A percentile compares a stretch with the other conserved stretches of the same genome.
Conservation (phyloP, 2,113 vertebrate genomes). For the Eudyptes chrysolophus region DNA sequence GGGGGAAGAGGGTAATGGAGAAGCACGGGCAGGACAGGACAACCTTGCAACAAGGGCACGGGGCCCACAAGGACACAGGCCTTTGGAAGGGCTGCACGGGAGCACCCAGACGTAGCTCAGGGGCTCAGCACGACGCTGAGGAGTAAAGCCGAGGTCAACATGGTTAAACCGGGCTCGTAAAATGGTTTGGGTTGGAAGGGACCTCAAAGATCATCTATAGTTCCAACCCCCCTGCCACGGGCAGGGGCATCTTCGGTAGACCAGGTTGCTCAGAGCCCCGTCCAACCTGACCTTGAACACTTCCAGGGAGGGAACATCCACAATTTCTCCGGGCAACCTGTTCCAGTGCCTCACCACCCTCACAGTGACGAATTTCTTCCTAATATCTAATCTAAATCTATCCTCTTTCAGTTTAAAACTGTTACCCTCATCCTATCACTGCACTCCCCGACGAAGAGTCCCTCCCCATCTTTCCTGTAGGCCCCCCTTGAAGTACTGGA, state of each 20-base stretch:
- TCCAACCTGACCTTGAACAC: neutral
- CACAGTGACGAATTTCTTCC: neutral
- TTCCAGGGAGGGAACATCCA: neutral
- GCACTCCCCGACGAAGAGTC: neutral
- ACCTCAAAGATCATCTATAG: neutral
- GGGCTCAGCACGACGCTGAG: neutral
- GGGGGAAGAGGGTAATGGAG: neutral
- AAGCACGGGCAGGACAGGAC: neutral
- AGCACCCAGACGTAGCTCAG: neutral
- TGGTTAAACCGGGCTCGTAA: neutral
- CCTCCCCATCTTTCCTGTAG: neutral
- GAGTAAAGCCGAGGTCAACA: rapidly evolving
- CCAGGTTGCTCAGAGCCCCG: neutral
- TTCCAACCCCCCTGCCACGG: neutral
- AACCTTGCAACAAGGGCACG: neutral
- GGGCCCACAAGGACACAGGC: neutral
- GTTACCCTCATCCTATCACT: neutral
- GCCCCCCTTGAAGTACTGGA: neutral
- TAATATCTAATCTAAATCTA: neutral
- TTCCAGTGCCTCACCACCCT: neutral
- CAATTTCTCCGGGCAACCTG: neutral
- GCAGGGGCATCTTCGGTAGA: neutral
- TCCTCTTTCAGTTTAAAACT: neutral
- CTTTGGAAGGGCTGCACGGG: neutral
- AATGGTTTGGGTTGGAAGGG: neutral